Evolutionary conservation across 2,113 vertebrate genomes (phyloP), one percentile per base, ranked within the genome.

Genomic region (Hemibagrus wyckioides): DNA sequence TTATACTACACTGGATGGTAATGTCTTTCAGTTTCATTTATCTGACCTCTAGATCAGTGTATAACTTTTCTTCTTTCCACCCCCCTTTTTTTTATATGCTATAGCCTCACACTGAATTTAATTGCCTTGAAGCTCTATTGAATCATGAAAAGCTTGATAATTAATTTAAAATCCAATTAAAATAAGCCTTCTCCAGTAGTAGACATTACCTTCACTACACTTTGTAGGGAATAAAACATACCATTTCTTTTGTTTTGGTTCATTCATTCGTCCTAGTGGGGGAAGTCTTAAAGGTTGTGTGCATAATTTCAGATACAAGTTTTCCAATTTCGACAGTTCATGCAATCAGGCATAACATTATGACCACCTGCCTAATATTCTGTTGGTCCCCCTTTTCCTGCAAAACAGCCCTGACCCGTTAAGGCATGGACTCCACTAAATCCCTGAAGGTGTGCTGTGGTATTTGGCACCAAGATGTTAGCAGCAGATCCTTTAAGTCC

Each of bases 1-100:
- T 57, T 56, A 71, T 4, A 39, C 41, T 52, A n/a, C 11, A 65
- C 23, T 41, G 61, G 76, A 56, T 71, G 19, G 9, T 30, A 57
- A 21, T 82, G 25, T 69, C 73, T 59, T 85, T 85, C 83, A 85
- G 4, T 85, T 75, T 67, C 25, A 87, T 17, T 65, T 61, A n/a
- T 67, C 80, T 48, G 28, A 44, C 80, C 80, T 63, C 80, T 82
- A 63, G 33, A 82, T 61, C 57, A n/a, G 80, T 63, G 80, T 63
- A 39, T 39, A 57, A 39, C 10, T 41, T 56, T 56, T 71, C 11
- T 65, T 39, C 10, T 3, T 39, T 28, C 9, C 44, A 48, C 9
- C 44, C 44, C 44, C 44, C 41, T 44, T 50, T 25, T 57, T 36
- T 39, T 39, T 39, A 21, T 39, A 8, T 11, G 19, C 36, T 82